Conservation (phyloP, 2,797 vertebrate species). For the Brotula barbata region DNA sequence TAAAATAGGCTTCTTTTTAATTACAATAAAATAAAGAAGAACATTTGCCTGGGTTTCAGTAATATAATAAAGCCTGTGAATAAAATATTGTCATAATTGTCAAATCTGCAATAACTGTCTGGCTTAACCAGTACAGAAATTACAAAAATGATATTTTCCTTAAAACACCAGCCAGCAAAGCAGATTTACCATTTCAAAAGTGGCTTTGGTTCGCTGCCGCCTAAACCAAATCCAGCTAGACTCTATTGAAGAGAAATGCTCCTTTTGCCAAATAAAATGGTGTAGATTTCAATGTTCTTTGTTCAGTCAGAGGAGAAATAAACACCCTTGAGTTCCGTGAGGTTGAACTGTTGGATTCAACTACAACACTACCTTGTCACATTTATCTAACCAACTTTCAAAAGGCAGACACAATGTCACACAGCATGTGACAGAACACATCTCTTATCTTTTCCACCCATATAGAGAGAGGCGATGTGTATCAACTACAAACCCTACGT, state of each 20-base stretch:
- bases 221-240: constrained; percentile 14
- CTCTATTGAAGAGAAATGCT: constrained; percentile 17
- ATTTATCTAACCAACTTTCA: not conserved
- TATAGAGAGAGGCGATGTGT: constrained; percentile 41
- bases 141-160: no score
- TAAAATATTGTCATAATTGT: no score
- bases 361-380: not conserved
- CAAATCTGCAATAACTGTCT: no score
- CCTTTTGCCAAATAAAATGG: constrained; percentile 17
- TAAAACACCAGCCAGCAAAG: not conserved
- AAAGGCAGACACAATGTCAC: not conserved
- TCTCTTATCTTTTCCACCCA: constrained; percentile 54
- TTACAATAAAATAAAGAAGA: no score
- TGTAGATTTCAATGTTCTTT: constrained; percentile 21
- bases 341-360: constrained; percentile 6
- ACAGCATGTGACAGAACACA: not conserved
- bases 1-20: no score
- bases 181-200: constrained; percentile 15
- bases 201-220: constrained; percentile 9
- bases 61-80: no score
- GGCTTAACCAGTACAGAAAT: no score
- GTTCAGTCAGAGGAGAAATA: constrained; percentile 13
- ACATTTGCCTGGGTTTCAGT: no score
- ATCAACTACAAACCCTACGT: constrained; percentile 60
- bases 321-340: constrained; percentile 22